phyloP scores from a whole-genome alignment of 1,140 invertebrate genomes.

The Pteromalus puparum region DNA sequence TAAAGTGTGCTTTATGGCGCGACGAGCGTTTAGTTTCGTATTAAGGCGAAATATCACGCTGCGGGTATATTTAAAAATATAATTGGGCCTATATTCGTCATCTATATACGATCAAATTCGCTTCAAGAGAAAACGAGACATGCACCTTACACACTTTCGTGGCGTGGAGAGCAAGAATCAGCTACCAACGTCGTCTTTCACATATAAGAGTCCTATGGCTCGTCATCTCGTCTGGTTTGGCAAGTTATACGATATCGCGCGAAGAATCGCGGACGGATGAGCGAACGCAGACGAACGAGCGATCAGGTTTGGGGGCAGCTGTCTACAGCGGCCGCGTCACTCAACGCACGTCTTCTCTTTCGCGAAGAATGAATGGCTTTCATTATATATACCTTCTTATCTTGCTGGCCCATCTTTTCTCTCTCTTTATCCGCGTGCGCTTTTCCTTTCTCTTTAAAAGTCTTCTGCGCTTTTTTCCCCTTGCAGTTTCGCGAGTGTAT shows the following conservation, averaged over 20 bases:
- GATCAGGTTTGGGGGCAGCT: conserved; percentile 74
- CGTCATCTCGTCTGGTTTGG: conserved; percentile 61
- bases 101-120: too few species aligned
- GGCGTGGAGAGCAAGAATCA: too few species aligned
- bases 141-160: background rate
- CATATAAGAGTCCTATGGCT: conserved; percentile 12
- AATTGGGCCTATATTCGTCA: too few species aligned
- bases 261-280: conserved; percentile 64
- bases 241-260: conserved; percentile 73
- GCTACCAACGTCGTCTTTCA: background rate
- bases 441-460: conserved; percentile 65
- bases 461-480: background rate
- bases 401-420: background rate
- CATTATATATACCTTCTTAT: conserved; percentile 68
- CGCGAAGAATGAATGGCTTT: conserved; percentile 73
- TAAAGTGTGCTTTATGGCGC: conserved; percentile 24
- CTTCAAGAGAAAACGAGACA: background rate
- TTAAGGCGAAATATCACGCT: too few species aligned
- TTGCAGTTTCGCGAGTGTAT: background rate
- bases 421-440: conserved; percentile 16
- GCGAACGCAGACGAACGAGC: conserved; percentile 63
- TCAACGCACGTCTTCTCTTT: conserved; percentile 65
- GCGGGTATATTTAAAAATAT: too few species aligned
- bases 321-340: conserved; percentile 74
- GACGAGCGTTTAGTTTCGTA: background rate